Evolutionary conservation across 2,888 invertebrate species (phyloP).

Genomic region (Diadromus collaris): DNA sequence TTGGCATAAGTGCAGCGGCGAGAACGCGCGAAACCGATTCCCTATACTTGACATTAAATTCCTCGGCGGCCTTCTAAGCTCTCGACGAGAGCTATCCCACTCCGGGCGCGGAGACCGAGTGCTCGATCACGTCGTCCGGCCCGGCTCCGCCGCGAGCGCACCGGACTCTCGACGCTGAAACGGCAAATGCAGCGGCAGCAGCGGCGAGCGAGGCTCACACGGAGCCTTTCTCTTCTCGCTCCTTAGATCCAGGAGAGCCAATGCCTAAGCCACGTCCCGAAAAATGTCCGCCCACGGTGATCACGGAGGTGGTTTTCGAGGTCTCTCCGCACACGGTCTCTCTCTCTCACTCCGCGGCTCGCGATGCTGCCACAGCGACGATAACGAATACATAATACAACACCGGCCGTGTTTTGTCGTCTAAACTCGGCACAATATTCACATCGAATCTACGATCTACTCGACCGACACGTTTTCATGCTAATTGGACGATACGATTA

Average conservation of each 20-base stretch:
- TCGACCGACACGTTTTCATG: slow-evolving; percentile 30
- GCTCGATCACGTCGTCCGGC: slow-evolving; percentile 51
- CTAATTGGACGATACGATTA: slow-evolving; percentile 39
- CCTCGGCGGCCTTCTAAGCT: slow-evolving; percentile 76
- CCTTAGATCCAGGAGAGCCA: slow-evolving; percentile 67
- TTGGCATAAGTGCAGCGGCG: slow-evolving; percentile 54
- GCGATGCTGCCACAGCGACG: not conserved
- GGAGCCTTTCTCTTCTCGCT: slow-evolving; percentile 75
- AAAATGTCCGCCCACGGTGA: slow-evolving; percentile 75
- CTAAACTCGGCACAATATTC: slow-evolving; percentile 11
- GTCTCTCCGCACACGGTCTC: slow-evolving; percentile 40
- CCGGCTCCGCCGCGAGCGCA: slow-evolving; percentile 42
- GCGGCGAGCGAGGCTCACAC: slow-evolving; percentile 56
- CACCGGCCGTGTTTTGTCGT: not conserved
- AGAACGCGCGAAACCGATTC: slow-evolving; percentile 70
- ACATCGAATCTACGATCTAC: slow-evolving; percentile 11
- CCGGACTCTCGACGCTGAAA: slow-evolving; percentile 24
- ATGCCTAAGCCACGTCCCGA: slow-evolving; percentile 74
- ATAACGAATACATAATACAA: not conserved
- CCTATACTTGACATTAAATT: slow-evolving; percentile 79
- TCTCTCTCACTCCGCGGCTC: slow-evolving; percentile 8
- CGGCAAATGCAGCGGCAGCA: slow-evolving; percentile 42
- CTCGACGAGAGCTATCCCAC: slow-evolving; percentile 38
- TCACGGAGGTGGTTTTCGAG: slow-evolving; percentile 62
- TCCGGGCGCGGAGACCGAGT: slow-evolving; percentile 18